Evolutionary conservation across 2,797 vertebrate genomes (phyloP), one percentile per base, ranked within the genome.

Genomic region (Petrocephalus sullivani): DNA sequence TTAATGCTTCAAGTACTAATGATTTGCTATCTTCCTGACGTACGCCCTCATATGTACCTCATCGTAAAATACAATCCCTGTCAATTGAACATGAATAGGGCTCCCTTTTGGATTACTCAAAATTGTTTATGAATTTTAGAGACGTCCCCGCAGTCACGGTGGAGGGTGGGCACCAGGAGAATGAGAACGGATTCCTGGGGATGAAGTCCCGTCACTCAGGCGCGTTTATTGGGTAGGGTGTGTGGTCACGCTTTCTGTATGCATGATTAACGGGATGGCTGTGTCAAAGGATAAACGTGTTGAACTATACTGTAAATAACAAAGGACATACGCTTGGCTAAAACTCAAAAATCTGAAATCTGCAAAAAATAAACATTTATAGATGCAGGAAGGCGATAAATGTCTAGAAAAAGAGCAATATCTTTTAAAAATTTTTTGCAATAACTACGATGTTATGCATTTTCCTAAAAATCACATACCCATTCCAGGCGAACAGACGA

Each of bases 261-360:
- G 95, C 94, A 95, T 95, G 94, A 95, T 94, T 90, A 88, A 90
- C 88, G 92, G 93, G 94, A 94, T 91, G 91, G 93, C 93, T 92
- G 90, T 91, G 93, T 91, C 93, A 94, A 94, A 95, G 94, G 94
- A 94, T 95, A 95, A 94, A 94, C 92, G 92, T 51, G 71, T 92
- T 92, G 90, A 93, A 94, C 94, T 94, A 93, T 92, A 90, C 92
- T 88, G 89, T 92, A 94, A 95, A 95, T 95, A 94, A 95, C 94
- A 95, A 90, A 95, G 91, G 92, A 93, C 37, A 41, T 3, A 91
- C 87, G 83, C 90, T 90, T 91, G 78, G 37, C 78, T 53, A 53
- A 4, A 82, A 92, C 90, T 16, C 23, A 16, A 71, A 71, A 1
- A 71, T 37, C 64, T 21, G 1, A 67, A 75, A 56, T 87, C 89